These are phyloP conservation scores for Melieria crassipennis DNA, from an alignment of 2,888 invertebrate genomes.

Conservation along the genomic window DNA sequence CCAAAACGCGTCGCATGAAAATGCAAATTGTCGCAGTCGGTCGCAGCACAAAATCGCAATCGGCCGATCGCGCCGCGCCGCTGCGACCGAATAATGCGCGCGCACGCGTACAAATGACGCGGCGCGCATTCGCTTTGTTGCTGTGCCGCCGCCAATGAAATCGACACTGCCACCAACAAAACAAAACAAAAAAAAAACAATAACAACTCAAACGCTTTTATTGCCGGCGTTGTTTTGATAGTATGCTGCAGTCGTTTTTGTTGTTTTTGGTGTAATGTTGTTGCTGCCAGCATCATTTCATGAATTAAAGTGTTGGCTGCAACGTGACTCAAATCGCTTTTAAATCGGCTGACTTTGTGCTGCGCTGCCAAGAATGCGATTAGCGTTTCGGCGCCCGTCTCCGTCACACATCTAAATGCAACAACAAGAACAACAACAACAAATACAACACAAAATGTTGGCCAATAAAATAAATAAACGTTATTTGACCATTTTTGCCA, in stretches of 20 bases:
- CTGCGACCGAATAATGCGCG: no score
- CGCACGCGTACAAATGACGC: no score
- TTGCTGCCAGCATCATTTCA: slow-evolving; percentile 26
- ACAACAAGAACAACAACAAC: no score
- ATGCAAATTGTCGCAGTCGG: slow-evolving; percentile 22
- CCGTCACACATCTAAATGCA: no score
- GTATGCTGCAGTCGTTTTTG: neutral
- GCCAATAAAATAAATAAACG: no score
- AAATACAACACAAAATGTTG: no score
- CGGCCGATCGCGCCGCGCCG: no score
- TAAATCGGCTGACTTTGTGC: slow-evolving; percentile 8
- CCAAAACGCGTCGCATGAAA: slow-evolving; percentile 19
- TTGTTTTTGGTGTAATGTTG: neutral
- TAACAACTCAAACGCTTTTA: neutral
- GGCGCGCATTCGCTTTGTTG: neutral
- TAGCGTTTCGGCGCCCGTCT: neutral
- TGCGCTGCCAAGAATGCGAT: slow-evolving; percentile 23
- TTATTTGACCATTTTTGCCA: no score
- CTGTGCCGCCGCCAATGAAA: neutral
- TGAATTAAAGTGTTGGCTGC: slow-evolving; percentile 20
- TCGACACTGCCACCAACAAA: no score
- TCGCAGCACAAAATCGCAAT: neutral
- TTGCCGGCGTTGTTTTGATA: neutral
- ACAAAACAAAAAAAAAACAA: no score
- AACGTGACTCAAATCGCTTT: slow-evolving; percentile 33